These are phyloP conservation scores for Grammomys dolichurus DNA, from an alignment of 2,113 vertebrate genomes.

Conservation along the genomic window DNA sequence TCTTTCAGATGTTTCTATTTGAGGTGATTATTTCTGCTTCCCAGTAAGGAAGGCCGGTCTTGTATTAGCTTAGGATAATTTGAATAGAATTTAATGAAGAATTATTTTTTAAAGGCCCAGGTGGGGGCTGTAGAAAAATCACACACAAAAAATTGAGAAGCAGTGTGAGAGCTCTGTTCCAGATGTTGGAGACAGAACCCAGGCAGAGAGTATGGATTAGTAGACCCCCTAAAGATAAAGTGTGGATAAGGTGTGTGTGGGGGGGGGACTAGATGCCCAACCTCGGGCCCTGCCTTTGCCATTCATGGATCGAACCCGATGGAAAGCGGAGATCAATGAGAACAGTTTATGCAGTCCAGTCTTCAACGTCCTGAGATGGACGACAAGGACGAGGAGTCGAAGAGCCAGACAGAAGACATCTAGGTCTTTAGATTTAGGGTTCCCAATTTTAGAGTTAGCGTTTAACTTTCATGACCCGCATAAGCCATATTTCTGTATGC, in stretches of 20 bases:
- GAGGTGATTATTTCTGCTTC: not conserved
- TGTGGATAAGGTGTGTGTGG: not conserved
- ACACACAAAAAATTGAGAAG: not conserved
- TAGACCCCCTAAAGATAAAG: not conserved
- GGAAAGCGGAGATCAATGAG: not conserved
- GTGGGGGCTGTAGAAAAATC: not conserved
- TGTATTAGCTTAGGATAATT: not conserved
- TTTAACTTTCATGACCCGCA: not conserved
- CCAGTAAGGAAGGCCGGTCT: not conserved
- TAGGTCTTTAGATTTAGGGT: not conserved
- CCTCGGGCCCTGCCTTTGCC: not conserved
- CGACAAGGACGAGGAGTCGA: not conserved
- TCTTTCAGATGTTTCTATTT: not conserved
- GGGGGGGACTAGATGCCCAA: not conserved
- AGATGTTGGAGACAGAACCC: not conserved
- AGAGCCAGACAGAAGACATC: not conserved
- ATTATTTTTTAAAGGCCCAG: not conserved
- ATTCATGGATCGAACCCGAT: not conserved
- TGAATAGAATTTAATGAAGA: not conserved
- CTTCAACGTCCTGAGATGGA: not conserved
- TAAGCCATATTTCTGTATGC: not conserved
- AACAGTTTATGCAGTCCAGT: not conserved
- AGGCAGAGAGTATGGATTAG: not conserved
- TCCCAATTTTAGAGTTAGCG: not conserved
- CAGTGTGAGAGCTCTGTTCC: not conserved